Evolutionary conservation across 2,888 invertebrate genomes (phyloP).

Genomic region (Gnatocerus cornutus): DNA sequence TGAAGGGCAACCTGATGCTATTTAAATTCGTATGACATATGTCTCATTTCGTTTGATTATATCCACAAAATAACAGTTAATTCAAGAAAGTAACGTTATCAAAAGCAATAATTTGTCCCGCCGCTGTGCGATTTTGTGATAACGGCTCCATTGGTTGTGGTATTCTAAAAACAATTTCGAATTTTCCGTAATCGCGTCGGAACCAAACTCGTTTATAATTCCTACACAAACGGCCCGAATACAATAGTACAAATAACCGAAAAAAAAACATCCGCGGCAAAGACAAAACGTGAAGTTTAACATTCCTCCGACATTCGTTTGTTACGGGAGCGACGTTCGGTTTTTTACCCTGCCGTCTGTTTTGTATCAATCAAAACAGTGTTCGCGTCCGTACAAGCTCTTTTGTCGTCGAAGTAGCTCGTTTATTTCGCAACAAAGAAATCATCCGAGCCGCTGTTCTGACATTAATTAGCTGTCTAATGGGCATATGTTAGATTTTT

Average conservation of each 20-base stretch:
- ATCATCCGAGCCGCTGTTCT: conserved; percentile 68
- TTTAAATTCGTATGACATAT: too few relatives aligned
- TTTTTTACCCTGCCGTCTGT: conserved; percentile 68
- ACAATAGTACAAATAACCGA: conserved; percentile 63
- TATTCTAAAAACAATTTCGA: conserved; percentile 1
- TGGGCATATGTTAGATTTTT: conserved; percentile 69
- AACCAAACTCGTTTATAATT: conserved; percentile 20
- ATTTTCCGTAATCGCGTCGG: conserved; percentile 14
- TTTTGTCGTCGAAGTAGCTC: conserved; percentile 64
- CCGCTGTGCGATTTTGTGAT: not conserved
- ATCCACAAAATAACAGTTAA: too few relatives aligned
- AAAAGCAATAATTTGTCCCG: not conserved
- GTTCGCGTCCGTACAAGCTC: conserved; percentile 59
- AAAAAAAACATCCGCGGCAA: conserved; percentile 55
- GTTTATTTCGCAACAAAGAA: conserved; percentile 66
- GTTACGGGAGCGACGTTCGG: conserved; percentile 65
- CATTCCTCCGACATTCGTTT: conserved; percentile 68
- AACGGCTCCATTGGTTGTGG: not conserved
- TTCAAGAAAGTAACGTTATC: too few relatives aligned
- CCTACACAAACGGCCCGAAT: conserved; percentile 55
- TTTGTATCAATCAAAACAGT: conserved; percentile 69
- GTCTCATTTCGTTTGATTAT: too few relatives aligned
- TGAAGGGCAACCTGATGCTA: too few relatives aligned
- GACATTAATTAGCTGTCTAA: conserved; percentile 69
- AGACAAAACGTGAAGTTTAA: conserved; percentile 59